phyloP scores from a whole-genome alignment of 2,888 invertebrate genomes.

The Zaprionus lineosus region DNA sequence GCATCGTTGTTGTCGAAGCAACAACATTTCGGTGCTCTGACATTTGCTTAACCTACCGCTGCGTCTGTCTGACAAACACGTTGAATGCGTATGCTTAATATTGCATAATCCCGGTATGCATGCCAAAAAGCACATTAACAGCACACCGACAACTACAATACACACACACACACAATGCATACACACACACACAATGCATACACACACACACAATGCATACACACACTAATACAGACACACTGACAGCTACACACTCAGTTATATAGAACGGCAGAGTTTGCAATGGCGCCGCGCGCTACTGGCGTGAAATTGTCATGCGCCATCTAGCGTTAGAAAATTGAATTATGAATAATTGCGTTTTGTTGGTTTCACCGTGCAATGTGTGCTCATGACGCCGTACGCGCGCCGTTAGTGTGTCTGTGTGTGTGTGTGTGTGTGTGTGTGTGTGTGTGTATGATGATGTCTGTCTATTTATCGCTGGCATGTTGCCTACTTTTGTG shows the following conservation, averaged over 20 bases:
- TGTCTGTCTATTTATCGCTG: conserved; percentile 8
- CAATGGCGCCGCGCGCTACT: conserved; percentile 47
- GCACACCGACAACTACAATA: conserved; percentile 32
- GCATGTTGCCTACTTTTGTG: conserved; percentile 54
- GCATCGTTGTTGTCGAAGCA: conserved; percentile 19
- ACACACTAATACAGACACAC: background rate
- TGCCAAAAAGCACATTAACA: conserved; percentile 73
- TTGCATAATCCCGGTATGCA: conserved; percentile 69
- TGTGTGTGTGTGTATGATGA: conserved; percentile 1
- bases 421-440: background rate
- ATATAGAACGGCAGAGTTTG: conserved; percentile 15
- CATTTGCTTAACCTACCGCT: conserved; percentile 65
- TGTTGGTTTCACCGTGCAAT: conserved; percentile 32
- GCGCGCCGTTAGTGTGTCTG: too few relatives aligned
- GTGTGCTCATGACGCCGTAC: background rate
- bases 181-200: background rate
- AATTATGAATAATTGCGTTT: conserved; percentile 74
- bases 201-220: background rate
- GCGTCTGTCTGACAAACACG: conserved; percentile 50
- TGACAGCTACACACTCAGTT: background rate
- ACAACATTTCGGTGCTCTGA: conserved; percentile 51
- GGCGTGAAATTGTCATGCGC: conserved; percentile 64
- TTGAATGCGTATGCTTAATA: conserved; percentile 67
- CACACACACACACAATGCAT: conserved; percentile 7
- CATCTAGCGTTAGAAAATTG: conserved; percentile 70